Evolutionary conservation across 2,113 vertebrate genomes (phyloP).

Genomic region (Onychorhynchus coronatus): DNA sequence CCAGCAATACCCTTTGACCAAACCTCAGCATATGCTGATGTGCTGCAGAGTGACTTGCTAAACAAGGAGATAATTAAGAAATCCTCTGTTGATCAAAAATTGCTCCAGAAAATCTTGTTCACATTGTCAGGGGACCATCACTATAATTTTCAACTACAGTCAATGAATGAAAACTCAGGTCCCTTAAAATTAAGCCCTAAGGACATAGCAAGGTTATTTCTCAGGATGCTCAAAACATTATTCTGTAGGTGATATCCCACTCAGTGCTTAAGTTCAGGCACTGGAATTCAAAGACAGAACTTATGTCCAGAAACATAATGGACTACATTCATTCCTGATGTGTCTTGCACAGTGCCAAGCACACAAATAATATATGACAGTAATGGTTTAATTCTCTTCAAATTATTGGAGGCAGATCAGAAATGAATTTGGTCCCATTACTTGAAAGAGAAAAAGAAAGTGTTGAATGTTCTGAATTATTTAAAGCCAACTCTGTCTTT

Average conservation of each 20-base stretch:
- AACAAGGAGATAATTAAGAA: background rate
- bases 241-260: background rate
- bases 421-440: slow-evolving; percentile 35
- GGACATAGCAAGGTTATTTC: background rate
- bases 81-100: background rate
- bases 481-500: slow-evolving; percentile 17
- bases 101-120: background rate
- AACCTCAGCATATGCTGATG: background rate
- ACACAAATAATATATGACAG: slow-evolving; percentile 51
- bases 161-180: background rate
- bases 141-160: background rate
- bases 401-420: slow-evolving; percentile 46
- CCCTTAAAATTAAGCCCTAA: background rate
- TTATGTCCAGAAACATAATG: background rate
- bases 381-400: slow-evolving; percentile 51
- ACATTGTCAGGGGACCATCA: background rate
- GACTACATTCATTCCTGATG: background rate
- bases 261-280: background rate
- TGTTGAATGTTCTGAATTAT: slow-evolving; percentile 45
- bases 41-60: background rate
- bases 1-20: background rate
- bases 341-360: background rate
- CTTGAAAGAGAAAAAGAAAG: slow-evolving; percentile 13
- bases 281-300: background rate
- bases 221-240: background rate